These are phyloP conservation scores for Cephus pulcher DNA, from an alignment of 2,888 invertebrate genomes.

Conservation along the genomic window DNA sequence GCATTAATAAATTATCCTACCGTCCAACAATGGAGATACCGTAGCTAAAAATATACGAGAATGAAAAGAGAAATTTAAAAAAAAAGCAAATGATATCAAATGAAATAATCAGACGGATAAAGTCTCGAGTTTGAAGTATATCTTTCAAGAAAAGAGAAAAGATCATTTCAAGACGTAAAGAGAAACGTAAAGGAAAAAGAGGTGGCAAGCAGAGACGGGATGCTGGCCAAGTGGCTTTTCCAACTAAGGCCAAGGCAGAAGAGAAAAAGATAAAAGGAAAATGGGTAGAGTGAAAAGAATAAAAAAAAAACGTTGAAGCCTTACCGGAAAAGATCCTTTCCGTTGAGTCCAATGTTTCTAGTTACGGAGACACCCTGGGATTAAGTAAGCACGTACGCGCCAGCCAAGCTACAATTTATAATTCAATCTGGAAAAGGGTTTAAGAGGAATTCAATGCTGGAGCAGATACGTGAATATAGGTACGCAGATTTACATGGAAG, in stretches of 20 bases:
- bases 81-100: background rate
- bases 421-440: background rate
- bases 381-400: background rate
- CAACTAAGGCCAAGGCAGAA: background rate
- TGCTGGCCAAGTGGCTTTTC: background rate
- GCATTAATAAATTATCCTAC: background rate
- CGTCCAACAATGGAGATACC: background rate
- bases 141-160: background rate
- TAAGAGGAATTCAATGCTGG: background rate
- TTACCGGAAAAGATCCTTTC: background rate
- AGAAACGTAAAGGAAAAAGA: background rate
- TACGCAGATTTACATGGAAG: background rate
- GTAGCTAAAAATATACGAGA: background rate
- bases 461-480: too few relatives aligned
- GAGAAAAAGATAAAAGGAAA: slow-evolving; percentile 2
- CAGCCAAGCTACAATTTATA: background rate
- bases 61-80: background rate
- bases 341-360: background rate
- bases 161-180: background rate
- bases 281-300: slow-evolving; percentile 17
- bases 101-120: background rate
- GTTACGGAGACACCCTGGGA: background rate
- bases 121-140: background rate
- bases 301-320: slow-evolving; percentile 13
- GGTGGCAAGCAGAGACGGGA: background rate